Evolutionary conservation across 2,113 vertebrate species (phyloP).

Genomic region (Merops nubicus): DNA sequence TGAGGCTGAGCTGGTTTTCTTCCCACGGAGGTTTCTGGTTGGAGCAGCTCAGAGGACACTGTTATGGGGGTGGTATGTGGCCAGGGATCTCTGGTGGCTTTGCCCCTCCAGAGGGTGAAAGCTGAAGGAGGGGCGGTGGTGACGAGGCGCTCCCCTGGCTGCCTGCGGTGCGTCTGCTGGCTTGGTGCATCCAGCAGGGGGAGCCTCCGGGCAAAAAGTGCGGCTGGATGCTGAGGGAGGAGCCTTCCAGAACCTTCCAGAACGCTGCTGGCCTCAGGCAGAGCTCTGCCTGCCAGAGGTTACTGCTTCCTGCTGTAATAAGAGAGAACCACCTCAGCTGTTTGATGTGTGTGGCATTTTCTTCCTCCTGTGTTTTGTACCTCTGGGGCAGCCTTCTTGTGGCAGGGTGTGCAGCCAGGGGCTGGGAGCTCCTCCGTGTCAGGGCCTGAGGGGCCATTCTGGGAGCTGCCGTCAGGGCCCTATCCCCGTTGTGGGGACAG

Average conservation of each 20-base stretch:
- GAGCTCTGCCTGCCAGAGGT: not conserved
- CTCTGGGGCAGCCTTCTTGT: accelerated
- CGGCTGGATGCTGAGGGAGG: no score
- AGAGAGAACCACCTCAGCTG: accelerated
- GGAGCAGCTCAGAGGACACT: accelerated
- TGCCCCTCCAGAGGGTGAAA: accelerated
- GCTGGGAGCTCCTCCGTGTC: accelerated
- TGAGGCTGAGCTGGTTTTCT: not conserved
- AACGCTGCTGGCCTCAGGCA: accelerated
- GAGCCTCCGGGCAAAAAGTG: accelerated
- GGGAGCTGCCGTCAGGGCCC: accelerated
- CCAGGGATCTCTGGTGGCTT: not conserved
- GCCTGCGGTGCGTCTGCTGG: no score
- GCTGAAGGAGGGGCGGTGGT: not conserved
- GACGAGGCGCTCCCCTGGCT: accelerated
- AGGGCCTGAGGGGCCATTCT: accelerated
- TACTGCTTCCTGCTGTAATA: accelerated
- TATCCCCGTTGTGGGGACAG: accelerated
- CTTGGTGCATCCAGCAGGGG: accelerated
- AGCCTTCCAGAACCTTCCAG: not conserved
- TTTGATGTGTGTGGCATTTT: not conserved
- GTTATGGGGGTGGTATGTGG: accelerated
- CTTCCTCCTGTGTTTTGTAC: accelerated
- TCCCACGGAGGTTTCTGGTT: accelerated
- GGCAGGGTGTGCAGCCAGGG: accelerated